Evolutionary conservation across 1,140 invertebrate species (phyloP).

Genomic region (Colletes gigas): DNA sequence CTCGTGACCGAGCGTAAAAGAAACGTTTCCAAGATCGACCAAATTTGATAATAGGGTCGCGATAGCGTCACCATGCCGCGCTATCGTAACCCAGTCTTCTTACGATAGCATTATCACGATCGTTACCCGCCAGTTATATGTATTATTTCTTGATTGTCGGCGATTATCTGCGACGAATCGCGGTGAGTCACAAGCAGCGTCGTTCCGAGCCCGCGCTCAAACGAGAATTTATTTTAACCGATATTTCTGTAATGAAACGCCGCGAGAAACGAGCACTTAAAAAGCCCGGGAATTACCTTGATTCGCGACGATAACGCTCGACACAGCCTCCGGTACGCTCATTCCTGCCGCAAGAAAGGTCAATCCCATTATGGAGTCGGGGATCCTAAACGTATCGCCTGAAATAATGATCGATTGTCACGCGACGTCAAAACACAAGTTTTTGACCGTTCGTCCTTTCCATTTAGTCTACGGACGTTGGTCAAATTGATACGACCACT

Average conservation of each 20-base stretch:
- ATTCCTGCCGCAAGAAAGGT: conserved; percentile 92
- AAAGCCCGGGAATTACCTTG: conserved; percentile 83
- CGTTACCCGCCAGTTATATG: neutral
- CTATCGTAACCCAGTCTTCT: conserved; percentile 1
- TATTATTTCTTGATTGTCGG: neutral
- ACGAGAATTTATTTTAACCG: neutral
- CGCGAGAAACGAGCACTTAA: neutral
- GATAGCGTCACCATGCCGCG: neutral
- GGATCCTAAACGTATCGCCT: conserved; percentile 85
- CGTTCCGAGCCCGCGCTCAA: too few species aligned
- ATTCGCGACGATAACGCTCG: conserved; percentile 89
- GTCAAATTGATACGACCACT: too few species aligned
- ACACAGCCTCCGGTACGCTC: conserved; percentile 92
- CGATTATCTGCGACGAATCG: neutral
- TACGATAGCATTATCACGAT: conserved; percentile 19
- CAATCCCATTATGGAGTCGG: conserved; percentile 91
- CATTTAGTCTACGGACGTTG: too few species aligned
- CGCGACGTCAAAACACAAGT: neutral
- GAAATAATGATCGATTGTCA: conserved; percentile 53
- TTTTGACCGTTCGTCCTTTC: neutral
- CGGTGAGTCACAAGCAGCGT: neutral
- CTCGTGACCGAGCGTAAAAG: neutral
- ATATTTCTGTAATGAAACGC: neutral
- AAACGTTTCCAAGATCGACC: neutral
- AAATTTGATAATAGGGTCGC: conserved; percentile 9